phyloP scores from a whole-genome alignment of 92 coral and sea anemone species.

The Zoanthus gigantus region DNA sequence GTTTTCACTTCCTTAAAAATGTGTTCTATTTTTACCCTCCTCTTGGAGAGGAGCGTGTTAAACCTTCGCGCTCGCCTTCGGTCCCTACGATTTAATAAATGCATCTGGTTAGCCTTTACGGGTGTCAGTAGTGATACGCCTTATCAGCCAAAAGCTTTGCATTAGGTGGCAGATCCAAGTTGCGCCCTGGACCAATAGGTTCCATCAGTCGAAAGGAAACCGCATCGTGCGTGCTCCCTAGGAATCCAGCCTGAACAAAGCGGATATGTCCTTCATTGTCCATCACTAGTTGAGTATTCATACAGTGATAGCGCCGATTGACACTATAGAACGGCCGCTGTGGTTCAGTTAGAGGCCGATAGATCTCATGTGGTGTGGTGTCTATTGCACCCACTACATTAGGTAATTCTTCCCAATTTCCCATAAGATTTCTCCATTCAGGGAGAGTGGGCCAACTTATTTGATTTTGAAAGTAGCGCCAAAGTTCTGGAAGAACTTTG shows the following conservation, averaged over 20 bases:
- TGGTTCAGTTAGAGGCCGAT: background rate
- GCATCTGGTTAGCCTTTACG: too few relatives aligned
- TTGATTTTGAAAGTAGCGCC: too few relatives aligned
- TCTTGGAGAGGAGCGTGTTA: slow-evolving; percentile 18
- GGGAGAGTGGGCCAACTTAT: too few relatives aligned
- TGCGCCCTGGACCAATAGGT: slow-evolving; percentile 44
- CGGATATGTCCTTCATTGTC: background rate
- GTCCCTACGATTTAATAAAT: slow-evolving; percentile 21
- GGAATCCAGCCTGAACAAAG: too few relatives aligned
- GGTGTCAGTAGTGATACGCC: too few relatives aligned
- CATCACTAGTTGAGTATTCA: slow-evolving; percentile 39
- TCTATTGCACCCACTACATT: slow-evolving; percentile 40
- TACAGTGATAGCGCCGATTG: background rate
- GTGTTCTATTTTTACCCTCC: slow-evolving; percentile 42
- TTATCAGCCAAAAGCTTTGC: too few relatives aligned
- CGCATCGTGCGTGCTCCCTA: background rate
- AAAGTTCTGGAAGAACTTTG: too few relatives aligned
- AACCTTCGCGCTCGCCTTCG: slow-evolving; percentile 25
- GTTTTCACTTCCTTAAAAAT: slow-evolving; percentile 20
- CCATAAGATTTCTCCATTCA: background rate
- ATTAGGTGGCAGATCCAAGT: too few relatives aligned
- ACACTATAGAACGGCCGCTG: too few relatives aligned
- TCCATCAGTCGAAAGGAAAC: slow-evolving; percentile 11
- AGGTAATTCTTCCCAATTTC: slow-evolving; percentile 27
- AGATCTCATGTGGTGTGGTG: slow-evolving; percentile 20